These are phyloP conservation scores for Heliconius ethilla DNA, from an alignment of 2,888 invertebrate species.

Conservation along the genomic window DNA sequence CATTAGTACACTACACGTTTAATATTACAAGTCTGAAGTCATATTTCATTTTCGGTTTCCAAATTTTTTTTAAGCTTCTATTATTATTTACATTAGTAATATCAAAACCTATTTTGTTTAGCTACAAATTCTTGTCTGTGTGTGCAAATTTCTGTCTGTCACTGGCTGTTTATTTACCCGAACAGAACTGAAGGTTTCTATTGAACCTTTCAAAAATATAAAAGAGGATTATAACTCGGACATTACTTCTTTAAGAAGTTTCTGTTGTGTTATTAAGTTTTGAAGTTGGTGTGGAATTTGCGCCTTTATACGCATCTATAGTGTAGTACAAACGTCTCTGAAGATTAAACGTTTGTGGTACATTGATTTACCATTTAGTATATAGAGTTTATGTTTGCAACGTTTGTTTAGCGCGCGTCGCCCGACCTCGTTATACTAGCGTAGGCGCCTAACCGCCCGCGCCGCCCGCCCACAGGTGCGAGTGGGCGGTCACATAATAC, in stretches of 20 bases:
- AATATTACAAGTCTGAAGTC: no score
- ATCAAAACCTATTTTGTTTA: background rate
- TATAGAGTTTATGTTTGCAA: slow-evolving; percentile 22
- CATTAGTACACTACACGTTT: no score
- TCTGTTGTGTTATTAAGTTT: slow-evolving; percentile 19
- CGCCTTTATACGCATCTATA: background rate
- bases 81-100: background rate
- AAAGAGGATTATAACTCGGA: background rate
- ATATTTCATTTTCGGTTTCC: background rate
- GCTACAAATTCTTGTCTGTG: background rate
- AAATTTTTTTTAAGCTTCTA: background rate
- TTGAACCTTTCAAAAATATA: background rate
- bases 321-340: background rate
- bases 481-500: slow-evolving; percentile 45
- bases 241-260: background rate
- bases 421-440: slow-evolving; percentile 59
- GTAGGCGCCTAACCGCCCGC: slow-evolving; percentile 67
- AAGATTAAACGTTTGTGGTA: background rate
- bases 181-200: background rate
- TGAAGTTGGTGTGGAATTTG: background rate
- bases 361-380: slow-evolving; percentile 14
- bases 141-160: background rate
- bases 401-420: slow-evolving; percentile 28
- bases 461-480: slow-evolving; percentile 65
- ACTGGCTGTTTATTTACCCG: background rate